A percentile compares a stretch with the other conserved stretches of the same genome.
Evolutionary conservation across 2,113 vertebrate genomes (phyloP).

Genomic region (Lampris megalopsis): DNA sequence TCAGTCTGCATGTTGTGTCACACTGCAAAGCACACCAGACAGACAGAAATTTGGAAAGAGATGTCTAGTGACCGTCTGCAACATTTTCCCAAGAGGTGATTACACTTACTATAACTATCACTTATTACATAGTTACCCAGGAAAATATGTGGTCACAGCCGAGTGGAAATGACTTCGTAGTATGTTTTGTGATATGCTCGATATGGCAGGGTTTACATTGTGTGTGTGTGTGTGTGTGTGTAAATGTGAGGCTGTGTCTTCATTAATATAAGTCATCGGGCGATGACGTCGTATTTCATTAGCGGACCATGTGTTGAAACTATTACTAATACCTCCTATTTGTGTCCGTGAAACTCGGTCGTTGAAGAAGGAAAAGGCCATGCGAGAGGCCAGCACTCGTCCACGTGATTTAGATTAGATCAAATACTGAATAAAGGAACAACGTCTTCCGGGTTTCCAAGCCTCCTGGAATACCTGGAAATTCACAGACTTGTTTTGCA

Average conservation of each 20-base stretch:
- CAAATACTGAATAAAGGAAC: no score
- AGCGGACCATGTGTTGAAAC: neutral
- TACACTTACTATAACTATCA: neutral
- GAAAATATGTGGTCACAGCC: neutral
- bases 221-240: neutral
- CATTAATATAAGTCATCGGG: neutral
- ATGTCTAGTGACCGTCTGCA: neutral
- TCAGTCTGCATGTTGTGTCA: slow-evolving; percentile 15
- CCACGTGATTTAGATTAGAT: no score
- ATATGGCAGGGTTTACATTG: neutral
- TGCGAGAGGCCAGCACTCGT: neutral
- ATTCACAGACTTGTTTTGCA: no score
- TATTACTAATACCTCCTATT: neutral
- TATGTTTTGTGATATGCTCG: neutral
- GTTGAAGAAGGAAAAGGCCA: neutral
- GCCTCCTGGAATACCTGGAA: no score
- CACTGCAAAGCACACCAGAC: neutral
- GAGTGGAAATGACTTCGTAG: neutral
- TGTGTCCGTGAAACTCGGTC: no score
- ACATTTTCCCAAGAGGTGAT: neutral
- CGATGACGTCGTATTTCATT: neutral
- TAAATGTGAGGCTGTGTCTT: neutral
- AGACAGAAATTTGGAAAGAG: slow-evolving; percentile 6
- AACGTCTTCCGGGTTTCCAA: no score
- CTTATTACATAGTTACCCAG: neutral